phyloP scores from a whole-genome alignment of 2,888 invertebrate genomes.

The Spodoptera littoralis region DNA sequence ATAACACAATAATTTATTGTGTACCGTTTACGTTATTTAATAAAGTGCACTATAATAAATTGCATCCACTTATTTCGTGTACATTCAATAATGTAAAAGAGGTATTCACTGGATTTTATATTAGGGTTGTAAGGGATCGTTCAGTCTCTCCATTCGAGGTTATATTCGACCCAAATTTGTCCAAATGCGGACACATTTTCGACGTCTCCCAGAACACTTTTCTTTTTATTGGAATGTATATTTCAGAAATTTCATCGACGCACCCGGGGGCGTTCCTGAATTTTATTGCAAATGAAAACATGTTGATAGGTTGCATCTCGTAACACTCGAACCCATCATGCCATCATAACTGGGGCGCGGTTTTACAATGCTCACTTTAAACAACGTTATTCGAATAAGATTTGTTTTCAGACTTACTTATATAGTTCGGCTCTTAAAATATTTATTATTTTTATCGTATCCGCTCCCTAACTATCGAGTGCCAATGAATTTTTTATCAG shows the following conservation, averaged over 20 bases:
- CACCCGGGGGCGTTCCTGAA: constrained; percentile 60
- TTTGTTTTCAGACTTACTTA: constrained; percentile 21
- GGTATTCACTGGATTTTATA: constrained; percentile 75
- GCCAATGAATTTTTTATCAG: constrained; percentile 30
- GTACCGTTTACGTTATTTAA: too few relatives aligned
- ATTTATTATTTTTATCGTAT: constrained; percentile 12
- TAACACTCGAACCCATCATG: constrained; percentile 51
- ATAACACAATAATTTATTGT: too few relatives aligned
- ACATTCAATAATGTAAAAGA: constrained; percentile 73
- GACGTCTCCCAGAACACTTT: constrained; percentile 75
- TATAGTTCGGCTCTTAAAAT: constrained; percentile 1
- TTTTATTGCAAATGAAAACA: constrained; percentile 74
- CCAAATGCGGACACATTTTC: constrained; percentile 81
- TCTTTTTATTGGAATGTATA: constrained; percentile 81
- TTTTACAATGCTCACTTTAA: constrained; percentile 33
- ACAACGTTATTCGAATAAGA: constrained; percentile 29
- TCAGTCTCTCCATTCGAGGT: constrained; percentile 77
- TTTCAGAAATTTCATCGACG: constrained; percentile 74
- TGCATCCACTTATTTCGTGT: constrained; percentile 44
- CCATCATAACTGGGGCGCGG: constrained; percentile 40
- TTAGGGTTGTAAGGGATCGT: constrained; percentile 76
- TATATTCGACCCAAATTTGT: constrained; percentile 82
- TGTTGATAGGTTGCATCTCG: constrained; percentile 67
- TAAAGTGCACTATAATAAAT: constrained; percentile 10
- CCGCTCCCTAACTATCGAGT: constrained; percentile 4